Conservation (phyloP, 2,113 vertebrate genomes). For the Lepisosteus osseus region DNA sequence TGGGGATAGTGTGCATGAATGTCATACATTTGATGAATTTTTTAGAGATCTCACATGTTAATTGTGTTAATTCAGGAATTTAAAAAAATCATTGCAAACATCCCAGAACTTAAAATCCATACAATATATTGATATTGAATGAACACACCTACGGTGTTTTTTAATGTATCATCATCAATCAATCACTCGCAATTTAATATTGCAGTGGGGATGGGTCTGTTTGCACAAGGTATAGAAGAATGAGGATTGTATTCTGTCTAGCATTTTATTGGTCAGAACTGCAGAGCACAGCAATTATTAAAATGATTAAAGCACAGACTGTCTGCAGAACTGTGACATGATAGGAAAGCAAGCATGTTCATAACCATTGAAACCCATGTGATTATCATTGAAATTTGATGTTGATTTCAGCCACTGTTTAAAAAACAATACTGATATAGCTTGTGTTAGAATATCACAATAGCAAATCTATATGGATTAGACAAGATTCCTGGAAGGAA, state of each 20-base stretch:
- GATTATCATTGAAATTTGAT: neutral
- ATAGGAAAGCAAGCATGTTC: neutral
- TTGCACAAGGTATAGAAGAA: neutral
- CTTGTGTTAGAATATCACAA: neutral
- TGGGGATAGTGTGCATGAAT: too few relatives aligned
- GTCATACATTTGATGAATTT: too few relatives aligned
- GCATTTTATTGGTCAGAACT: neutral
- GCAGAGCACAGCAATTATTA: neutral
- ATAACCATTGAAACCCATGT: neutral
- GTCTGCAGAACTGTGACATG: neutral
- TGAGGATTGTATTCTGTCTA: too few relatives aligned
- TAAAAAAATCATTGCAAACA: too few relatives aligned
- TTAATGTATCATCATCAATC: too few relatives aligned
- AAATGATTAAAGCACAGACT: neutral
- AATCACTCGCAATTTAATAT: neutral
- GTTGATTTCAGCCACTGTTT: conserved; percentile 4
- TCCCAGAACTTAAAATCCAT: too few relatives aligned
- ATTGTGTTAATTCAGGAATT: too few relatives aligned
- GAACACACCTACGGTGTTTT: too few relatives aligned
- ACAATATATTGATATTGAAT: too few relatives aligned
- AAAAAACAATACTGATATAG: neutral
- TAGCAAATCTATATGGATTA: conserved; percentile 1
- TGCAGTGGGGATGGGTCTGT: neutral
- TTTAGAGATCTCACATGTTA: too few relatives aligned
- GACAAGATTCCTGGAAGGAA: neutral